Evolutionary conservation across 1,140 invertebrate genomes (phyloP), one percentile per base, ranked within the genome.

Genomic region (Ylistrum balloti): DNA sequence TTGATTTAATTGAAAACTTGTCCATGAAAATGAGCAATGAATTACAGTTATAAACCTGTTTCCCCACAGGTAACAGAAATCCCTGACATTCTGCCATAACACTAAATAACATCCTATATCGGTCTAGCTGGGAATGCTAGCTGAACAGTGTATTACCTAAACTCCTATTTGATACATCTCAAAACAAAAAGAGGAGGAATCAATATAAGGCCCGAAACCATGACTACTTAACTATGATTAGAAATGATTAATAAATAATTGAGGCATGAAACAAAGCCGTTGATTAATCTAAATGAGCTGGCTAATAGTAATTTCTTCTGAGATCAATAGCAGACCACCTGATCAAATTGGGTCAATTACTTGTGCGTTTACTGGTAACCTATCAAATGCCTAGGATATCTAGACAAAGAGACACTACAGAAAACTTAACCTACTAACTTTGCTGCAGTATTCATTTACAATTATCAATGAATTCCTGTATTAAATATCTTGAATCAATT

Each of bases 191-290:
- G 56, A 28, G 0, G 5, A 74, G 9, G 56, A 74, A 74, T 74
- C n/a, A 17, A 74, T 74, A 74, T n/a, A 9, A 5, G 15, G 56
- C 56, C 56, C 56, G 56, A 74, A 74, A 74, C 56, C 56, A 74
- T 74, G 56, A 74, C 56, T 74, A 74, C 56, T 74, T 74, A 28
- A 74, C 56, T 11, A 28, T n/a, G 28, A 74, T 74, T 74, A 28
- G 56, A 74, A 74, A 74, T 74, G 56, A n/a, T 74, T 74, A 74
- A 74, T 74, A 74, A 74, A 74, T 74, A 74, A 74, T 74, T 74
- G 56, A 74, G 22, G 13, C n/a, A 11, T 74, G 56, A 74, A 74
- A 74, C 56, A 74, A 74, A 74, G 56, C 56, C 56, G 5, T 74
- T 74, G 56, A 74, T 74, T 74, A 74, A 74, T 74, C 56, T 11